Conservation (phyloP, 2,113 vertebrate species). For the Rhynchopsitta pachyrhyncha region DNA sequence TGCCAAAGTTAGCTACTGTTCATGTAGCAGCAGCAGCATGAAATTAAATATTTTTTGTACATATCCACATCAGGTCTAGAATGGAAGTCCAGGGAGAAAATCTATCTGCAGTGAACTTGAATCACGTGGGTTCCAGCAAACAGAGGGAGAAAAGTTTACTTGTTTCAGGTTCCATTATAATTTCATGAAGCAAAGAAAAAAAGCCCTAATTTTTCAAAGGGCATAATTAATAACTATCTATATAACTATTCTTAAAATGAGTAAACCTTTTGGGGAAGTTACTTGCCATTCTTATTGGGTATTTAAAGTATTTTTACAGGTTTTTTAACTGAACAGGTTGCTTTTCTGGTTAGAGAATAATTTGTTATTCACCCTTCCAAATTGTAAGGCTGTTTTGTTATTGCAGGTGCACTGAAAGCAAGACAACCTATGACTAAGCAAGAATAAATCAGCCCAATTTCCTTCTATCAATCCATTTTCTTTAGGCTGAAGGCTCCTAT, state of each 20-base stretch:
- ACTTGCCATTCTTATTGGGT: background rate
- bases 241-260: background rate
- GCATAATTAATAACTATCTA: background rate
- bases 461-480: background rate
- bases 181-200: background rate
- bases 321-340: background rate
- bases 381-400: background rate
- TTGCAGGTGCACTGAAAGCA: background rate
- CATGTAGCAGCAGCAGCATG: background rate
- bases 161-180: background rate
- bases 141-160: background rate
- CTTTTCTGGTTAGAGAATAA: background rate
- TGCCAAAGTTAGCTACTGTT: background rate
- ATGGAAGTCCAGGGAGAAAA: background rate
- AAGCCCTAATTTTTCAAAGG: background rate
- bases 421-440: slow-evolving; percentile 24
- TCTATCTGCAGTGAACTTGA: background rate
- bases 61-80: background rate
- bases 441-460: background rate
- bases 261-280: background rate
- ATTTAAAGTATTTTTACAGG: background rate
- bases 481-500: background rate
- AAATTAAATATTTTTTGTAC: background rate
- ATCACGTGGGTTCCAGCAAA: background rate
- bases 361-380: background rate